Conservation (phyloP, 2,113 vertebrate species). For the Callospermophilus lateralis region DNA sequence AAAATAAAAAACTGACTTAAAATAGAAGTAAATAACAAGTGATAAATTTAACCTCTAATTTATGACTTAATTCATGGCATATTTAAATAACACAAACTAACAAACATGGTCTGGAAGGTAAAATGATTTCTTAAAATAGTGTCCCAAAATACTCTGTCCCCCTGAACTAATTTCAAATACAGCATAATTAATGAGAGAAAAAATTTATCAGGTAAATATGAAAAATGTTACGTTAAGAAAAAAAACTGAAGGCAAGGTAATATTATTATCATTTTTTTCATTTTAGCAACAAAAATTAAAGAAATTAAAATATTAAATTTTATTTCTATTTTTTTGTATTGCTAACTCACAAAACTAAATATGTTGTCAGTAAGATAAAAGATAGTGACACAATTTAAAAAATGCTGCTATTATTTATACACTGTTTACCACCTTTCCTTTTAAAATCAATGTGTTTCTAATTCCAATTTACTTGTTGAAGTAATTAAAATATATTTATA, state of each 20-base stretch:
- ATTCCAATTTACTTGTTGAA: not conserved
- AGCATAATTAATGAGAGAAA: not conserved
- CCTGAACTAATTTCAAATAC: not conserved
- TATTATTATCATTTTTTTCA: not conserved
- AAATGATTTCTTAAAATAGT: not conserved
- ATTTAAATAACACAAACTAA: not conserved
- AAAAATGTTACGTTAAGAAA: not conserved
- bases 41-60: not conserved
- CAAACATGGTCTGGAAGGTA: not conserved
- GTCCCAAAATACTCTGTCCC: not conserved
- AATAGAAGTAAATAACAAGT: not conserved
- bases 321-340: not conserved
- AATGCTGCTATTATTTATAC: not conserved
- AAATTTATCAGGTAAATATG: not conserved
- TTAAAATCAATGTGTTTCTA: not conserved
- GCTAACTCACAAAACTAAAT: not conserved
- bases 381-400: not conserved
- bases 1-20: not conserved
- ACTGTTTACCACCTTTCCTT: not conserved
- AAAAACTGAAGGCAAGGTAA: not conserved
- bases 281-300: not conserved
- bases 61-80: not conserved
- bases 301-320: not conserved
- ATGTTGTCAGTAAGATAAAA: not conserved
- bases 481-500: conserved; percentile 24